Evolutionary conservation across 2,888 invertebrate genomes (phyloP), one percentile per base, ranked within the genome.

Genomic region (Heliconius charithonia): DNA sequence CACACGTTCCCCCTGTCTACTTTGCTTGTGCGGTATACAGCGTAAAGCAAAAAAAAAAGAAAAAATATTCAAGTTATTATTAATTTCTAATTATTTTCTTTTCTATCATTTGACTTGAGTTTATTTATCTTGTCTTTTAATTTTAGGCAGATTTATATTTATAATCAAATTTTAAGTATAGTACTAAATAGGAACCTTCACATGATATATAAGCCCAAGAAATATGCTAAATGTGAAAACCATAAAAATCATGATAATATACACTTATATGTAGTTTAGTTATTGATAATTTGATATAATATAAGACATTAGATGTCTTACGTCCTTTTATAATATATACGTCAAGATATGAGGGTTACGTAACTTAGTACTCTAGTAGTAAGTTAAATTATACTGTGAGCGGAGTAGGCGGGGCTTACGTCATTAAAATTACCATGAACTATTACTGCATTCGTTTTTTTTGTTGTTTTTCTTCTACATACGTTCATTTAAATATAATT

Each of bases 341-440:
- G 56, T 32, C 72, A 59, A 25, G 56, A n/a, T 9, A 32, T 59
- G 72, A n/a, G 32, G 16, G n/a, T 59, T 56, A 72, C 32, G 32
- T 72, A 72, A 56, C 56, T 59, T 29, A 3, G 51, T 56, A 25
- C 51, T 51, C 19, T 32, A 59, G 59, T 72, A 59, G 32, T 72
- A 72, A 56, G 32, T 22, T 16, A 22, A 12, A 12, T n/a, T 22
- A 22, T 63, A 25, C 62, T 63, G 27, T 45, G 59, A 56, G 32
- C 32, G 59, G 72, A 51, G 51, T 76, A 37, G 76, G 76, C 37
- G 56, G 37, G 69, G 19, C 56, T 76, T 56, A 69, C 66, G 67
- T 76, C 76, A 76, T 66, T 63, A 27, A 63, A 74, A 63, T 74
- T 74, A 59, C 73, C 62, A 62, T 73, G 41, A 62, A 62, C 41